A percentile compares a stretch with the other conserved stretches of the same genome.
These are phyloP conservation scores for Zaprionus vittiger DNA, from an alignment of 1,140 invertebrate species.

Conservation along the genomic window DNA sequence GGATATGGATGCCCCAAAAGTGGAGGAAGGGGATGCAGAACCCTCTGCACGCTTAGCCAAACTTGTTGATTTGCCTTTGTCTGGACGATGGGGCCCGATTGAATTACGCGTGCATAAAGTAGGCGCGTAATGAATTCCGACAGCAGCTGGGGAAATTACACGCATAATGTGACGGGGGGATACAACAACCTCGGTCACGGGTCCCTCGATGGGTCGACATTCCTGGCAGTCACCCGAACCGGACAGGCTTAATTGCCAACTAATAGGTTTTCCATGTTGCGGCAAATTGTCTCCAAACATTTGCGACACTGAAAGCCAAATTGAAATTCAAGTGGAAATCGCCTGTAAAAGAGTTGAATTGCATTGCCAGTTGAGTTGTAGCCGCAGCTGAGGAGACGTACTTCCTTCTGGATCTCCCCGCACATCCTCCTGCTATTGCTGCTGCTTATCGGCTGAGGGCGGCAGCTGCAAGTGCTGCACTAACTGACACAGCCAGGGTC, in stretches of 20 bases:
- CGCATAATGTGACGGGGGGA: slow-evolving; percentile 20
- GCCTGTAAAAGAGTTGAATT: slow-evolving; percentile 2
- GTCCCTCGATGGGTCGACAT: slow-evolving; percentile 2
- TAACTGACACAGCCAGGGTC: slow-evolving; percentile 13
- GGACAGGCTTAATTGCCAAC: slow-evolving; percentile 61
- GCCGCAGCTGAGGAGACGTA: no score
- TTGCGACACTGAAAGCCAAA: slow-evolving; percentile 14
- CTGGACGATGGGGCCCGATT: slow-evolving; percentile 38
- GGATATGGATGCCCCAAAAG: not conserved
- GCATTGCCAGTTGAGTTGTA: slow-evolving; percentile 6
- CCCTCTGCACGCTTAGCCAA: slow-evolving; percentile 45
- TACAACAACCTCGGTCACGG: not conserved
- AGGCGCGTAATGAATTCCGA: slow-evolving; percentile 52
- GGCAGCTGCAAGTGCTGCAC: not conserved
- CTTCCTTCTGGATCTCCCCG: not conserved
- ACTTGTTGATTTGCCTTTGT: slow-evolving; percentile 70
- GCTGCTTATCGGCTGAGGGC: slow-evolving; percentile 2
- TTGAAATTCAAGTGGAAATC: slow-evolving; percentile 26
- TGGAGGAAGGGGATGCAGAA: not conserved
- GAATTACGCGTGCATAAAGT: slow-evolving; percentile 69
- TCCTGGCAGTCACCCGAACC: slow-evolving; percentile 1
- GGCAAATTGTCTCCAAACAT: slow-evolving; percentile 32
- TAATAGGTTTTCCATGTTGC: slow-evolving; percentile 52
- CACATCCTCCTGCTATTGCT: not conserved
- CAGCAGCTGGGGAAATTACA: slow-evolving; percentile 37